Evolutionary conservation across 2,797 vertebrate genomes (phyloP), one percentile per base, ranked within the genome.

Genomic region (Chaunax sp.): DNA sequence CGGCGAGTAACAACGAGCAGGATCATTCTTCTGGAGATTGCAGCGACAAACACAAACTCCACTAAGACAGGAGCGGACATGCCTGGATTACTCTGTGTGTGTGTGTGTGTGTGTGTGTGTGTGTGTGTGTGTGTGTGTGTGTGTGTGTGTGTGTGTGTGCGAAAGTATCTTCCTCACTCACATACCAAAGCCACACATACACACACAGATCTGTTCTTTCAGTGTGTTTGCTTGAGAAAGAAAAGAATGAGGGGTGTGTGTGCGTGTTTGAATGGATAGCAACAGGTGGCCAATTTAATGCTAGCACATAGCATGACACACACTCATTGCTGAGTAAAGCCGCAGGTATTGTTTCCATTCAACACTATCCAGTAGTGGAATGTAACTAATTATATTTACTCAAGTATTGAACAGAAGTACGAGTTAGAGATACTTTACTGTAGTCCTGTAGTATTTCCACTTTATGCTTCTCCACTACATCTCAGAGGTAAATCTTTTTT

Each of bases 251-350:
- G 41, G 47, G 45, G 44, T 56, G 44, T 56, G 59, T 63, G 68
- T 67, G 73, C 72, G 64, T 78, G 19, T 72, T 57, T 20, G 66
- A 77, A 81, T 50, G 69, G 82, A 85, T 59, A 53, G 84, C 78
- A 77, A 86, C 83, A 87, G 86, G 81, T 86, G 81, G 79, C 19
- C 60, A 45, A 82, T 70, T 78, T 75, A 77, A 82, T 76, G 69
- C 67, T 80, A 55, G 38, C 43, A 61, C 49, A 46, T 47, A 56
- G 37, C 60, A 61, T 45, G 44, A 52, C 49, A 50, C 28, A 72
- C 66, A 53, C 66, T 49, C 53, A 64, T 46, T 62, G 50, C 49
- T 50, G 54, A 9, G 52, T 7, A 38, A 54, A 37, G 51, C 41
- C 46, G 44, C 30, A 38, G 30, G 44, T 49, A 23, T 16, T 16